Conservation (phyloP, 1,140 invertebrate species). For the Meloidogyne exigua region DNA sequence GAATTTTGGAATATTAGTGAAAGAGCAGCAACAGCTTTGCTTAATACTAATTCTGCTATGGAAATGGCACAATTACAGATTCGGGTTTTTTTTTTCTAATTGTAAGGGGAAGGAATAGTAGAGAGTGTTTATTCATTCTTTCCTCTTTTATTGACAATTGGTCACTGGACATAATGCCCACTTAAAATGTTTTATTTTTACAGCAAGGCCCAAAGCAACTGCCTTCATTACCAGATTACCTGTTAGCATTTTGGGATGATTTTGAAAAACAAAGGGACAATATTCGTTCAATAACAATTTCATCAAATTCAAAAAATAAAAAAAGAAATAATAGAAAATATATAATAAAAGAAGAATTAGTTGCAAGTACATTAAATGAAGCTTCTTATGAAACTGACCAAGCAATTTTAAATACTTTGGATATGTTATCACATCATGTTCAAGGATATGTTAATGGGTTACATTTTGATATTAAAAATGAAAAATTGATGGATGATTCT, state of each 20-base stretch:
- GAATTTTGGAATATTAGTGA: slow-evolving; percentile 5
- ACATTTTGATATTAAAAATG: slow-evolving; percentile 1
- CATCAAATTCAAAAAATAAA: not conserved
- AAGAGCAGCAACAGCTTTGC: not conserved
- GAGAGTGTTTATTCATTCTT: too few species aligned
- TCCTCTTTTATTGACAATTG: too few species aligned
- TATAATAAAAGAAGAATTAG: slow-evolving; percentile 7
- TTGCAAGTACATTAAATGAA: slow-evolving; percentile 2
- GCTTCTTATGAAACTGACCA: not conserved
- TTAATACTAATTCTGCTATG: not conserved
- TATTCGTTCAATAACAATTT: not conserved
- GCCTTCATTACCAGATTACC: not conserved
- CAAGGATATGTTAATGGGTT: slow-evolving; percentile 8
- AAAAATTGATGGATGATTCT: not conserved
- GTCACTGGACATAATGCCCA: too few species aligned
- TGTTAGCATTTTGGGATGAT: not conserved
- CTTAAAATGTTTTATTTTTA: too few species aligned
- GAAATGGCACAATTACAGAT: slow-evolving; percentile 4
- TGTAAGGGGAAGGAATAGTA: too few species aligned
- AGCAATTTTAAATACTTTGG: slow-evolving; percentile 5
- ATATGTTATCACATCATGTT: not conserved
- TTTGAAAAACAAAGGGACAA: not conserved
- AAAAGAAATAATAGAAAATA: not conserved
- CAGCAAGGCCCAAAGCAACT: not conserved
- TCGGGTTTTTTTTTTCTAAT: not conserved